Percentiles rank a stretch among this genome's conserved stretches.
Conservation (phyloP, 1,140 invertebrate species). For the Tribolium madens region DNA sequence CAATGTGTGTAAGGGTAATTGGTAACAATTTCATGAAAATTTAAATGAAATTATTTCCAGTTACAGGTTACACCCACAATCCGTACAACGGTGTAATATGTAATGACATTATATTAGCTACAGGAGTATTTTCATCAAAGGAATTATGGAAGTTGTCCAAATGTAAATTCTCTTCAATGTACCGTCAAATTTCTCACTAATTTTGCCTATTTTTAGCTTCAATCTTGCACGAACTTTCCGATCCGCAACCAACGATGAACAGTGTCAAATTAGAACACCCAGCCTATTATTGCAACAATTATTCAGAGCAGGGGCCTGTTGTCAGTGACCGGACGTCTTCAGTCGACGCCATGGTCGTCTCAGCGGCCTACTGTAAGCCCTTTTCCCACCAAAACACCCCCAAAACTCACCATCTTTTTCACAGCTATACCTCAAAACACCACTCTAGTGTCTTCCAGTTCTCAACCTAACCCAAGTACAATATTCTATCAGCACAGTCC, state of each 20-base stretch:
- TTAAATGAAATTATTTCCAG: slow-evolving; percentile 52
- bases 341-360: slow-evolving; percentile 69
- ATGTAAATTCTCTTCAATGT: slow-evolving; percentile 73
- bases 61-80: slow-evolving; percentile 93
- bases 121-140: slow-evolving; percentile 97
- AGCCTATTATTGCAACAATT: slow-evolving; percentile 92
- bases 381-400: not conserved
- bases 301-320: slow-evolving; percentile 77
- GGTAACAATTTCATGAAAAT: slow-evolving; percentile 46
- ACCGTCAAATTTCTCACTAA: slow-evolving; percentile 48
- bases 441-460: slow-evolving; percentile 64
- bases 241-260: slow-evolving; percentile 80
- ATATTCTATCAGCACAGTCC: slow-evolving; percentile 69
- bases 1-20: slow-evolving; percentile 25
- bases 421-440: slow-evolving; percentile 65
- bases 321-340: slow-evolving; percentile 67
- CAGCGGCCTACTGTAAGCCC: slow-evolving; percentile 74
- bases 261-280: slow-evolving; percentile 92
- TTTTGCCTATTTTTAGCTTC: slow-evolving; percentile 82
- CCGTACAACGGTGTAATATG: slow-evolving; percentile 97
- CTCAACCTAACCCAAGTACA: slow-evolving; percentile 66
- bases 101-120: slow-evolving; percentile 98
- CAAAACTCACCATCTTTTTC: not conserved
- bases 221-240: slow-evolving; percentile 90
- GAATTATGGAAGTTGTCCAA: slow-evolving; percentile 97